These are phyloP conservation scores for Apogon hyalosoma DNA, from an alignment of 2,797 vertebrate species.

Conservation along the genomic window DNA sequence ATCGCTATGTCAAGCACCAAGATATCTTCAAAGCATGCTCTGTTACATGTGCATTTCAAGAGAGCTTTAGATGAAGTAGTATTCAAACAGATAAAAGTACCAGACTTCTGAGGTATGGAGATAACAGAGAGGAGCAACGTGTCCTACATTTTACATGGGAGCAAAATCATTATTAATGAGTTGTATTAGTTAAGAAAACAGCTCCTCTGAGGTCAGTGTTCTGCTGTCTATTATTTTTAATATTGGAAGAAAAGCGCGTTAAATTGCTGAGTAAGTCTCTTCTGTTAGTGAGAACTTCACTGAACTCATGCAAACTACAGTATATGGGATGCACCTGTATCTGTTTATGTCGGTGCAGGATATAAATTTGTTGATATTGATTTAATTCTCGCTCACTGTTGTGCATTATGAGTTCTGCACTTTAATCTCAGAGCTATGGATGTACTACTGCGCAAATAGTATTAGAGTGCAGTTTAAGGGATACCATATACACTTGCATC, in stretches of 20 bases:
- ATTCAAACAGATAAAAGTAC: constrained; percentile 62
- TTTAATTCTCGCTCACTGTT: background rate
- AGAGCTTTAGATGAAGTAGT: constrained; percentile 51
- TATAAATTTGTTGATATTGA: constrained; percentile 6
- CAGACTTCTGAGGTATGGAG: constrained; percentile 61
- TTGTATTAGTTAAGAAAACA: constrained; percentile 49
- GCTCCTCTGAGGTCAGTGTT: constrained; percentile 17
- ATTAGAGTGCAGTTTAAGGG: too few relatives aligned
- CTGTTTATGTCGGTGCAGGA: constrained; percentile 1
- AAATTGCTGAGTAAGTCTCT: constrained; percentile 27
- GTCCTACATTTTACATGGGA: constrained; percentile 60
- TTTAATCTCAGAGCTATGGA: background rate
- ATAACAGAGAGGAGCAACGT: constrained; percentile 44
- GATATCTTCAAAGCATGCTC: constrained; percentile 57
- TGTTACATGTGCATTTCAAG: constrained; percentile 51
- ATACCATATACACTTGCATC: background rate
- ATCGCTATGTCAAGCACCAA: constrained; percentile 47
- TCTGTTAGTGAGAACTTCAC: constrained; percentile 8
- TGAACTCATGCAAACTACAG: constrained; percentile 9
- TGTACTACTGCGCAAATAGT: too few relatives aligned
- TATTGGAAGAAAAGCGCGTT: constrained; percentile 7
- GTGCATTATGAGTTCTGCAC: background rate
- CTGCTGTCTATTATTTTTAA: constrained; percentile 2
- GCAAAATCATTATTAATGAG: constrained; percentile 48
- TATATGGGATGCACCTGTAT: background rate